Conservation (phyloP, 2,113 vertebrate species). For the Nettapus auritus region DNA sequence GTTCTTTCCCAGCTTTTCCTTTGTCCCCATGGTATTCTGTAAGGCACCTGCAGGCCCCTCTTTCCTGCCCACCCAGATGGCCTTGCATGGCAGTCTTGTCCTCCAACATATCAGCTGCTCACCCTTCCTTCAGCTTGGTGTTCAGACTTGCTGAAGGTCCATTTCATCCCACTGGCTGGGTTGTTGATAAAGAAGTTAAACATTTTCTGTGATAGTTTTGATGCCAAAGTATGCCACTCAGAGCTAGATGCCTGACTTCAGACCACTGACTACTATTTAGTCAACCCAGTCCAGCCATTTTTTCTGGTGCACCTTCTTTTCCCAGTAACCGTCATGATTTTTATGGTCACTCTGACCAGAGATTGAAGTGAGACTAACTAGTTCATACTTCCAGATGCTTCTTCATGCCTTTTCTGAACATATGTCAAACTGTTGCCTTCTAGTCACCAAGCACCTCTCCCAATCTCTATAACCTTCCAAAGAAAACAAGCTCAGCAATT, state of each 20-base stretch:
- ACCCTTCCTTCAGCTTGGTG: fast-evolving
- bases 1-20: background rate
- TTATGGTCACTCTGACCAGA: background rate
- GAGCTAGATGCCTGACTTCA: background rate
- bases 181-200: background rate
- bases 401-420: background rate
- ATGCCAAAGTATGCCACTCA: background rate
- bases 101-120: background rate
- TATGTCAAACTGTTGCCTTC: background rate
- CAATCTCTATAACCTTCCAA: background rate
- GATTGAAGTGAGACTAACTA: background rate
- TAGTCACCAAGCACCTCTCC: background rate
- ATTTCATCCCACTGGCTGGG: background rate
- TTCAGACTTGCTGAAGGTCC: background rate
- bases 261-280: background rate
- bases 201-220: background rate
- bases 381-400: background rate
- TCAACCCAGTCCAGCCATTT: fast-evolving
- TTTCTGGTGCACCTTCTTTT: background rate
- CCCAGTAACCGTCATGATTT: background rate
- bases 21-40: background rate
- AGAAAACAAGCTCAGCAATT: background rate
- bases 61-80: background rate
- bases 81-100: background rate
- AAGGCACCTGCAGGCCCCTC: background rate